phyloP scores from a whole-genome alignment of 2,888 invertebrate species.

The Phrixothrix hirtus region DNA sequence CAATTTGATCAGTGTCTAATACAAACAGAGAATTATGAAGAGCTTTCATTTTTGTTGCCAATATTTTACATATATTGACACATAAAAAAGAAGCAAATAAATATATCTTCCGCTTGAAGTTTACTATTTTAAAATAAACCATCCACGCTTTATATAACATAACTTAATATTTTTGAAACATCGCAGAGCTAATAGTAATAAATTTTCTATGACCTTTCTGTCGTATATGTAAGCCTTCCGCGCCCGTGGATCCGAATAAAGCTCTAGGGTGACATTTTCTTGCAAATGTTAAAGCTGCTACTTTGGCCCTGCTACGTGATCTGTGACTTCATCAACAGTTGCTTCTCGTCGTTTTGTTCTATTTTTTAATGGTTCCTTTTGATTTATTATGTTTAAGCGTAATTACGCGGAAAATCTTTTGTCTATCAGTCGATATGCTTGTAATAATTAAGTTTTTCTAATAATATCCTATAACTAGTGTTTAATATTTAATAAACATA shows the following conservation, averaged over 20 bases:
- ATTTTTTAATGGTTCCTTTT: constrained; percentile 49
- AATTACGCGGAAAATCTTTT: no score
- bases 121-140: constrained; percentile 15
- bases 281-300: constrained; percentile 52
- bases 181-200: constrained; percentile 32
- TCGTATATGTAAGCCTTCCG: constrained; percentile 32
- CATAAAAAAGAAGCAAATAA: no score
- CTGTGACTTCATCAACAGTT: constrained; percentile 51
- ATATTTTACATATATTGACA: no score
- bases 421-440: no score
- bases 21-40: no score
- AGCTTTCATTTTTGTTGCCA: no score
- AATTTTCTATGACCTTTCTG: constrained; percentile 40
- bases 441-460: no score
- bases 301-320: constrained; percentile 50
- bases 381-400: no score
- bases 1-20: no score
- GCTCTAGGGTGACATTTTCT: constrained; percentile 51
- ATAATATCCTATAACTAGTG: no score
- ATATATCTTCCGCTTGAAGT: constrained; percentile 1
- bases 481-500: no score
- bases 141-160: constrained; percentile 15
- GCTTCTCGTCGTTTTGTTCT: constrained; percentile 46
- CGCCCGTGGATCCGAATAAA: constrained; percentile 33
- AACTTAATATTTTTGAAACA: constrained; percentile 30